Conservation (phyloP, 2,113 vertebrate genomes). For the Sturnus vulgaris region DNA sequence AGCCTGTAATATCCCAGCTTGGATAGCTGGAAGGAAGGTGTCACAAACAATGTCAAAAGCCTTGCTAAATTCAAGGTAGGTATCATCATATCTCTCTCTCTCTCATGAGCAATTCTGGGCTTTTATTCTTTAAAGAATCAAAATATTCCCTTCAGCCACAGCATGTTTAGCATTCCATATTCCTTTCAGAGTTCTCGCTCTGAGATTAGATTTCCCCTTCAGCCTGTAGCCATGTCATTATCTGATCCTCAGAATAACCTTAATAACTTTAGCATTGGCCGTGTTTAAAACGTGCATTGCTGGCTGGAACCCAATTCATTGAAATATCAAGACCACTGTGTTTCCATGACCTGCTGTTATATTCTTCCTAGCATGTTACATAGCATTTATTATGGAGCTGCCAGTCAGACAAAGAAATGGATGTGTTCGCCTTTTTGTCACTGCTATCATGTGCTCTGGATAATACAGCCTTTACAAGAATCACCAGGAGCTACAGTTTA, state of each 20-base stretch:
- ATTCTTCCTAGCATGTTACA: background rate
- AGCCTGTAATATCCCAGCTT: background rate
- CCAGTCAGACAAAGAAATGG: background rate
- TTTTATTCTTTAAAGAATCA: conserved; percentile 1
- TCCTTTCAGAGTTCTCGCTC: background rate
- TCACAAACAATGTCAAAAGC: background rate
- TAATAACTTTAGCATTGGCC: background rate
- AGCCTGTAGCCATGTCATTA: background rate
- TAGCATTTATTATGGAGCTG: background rate
- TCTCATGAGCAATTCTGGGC: background rate
- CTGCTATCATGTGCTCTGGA: background rate
- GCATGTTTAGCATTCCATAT: background rate
- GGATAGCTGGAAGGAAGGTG: background rate
- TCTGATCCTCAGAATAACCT: background rate
- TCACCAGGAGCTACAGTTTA: conserved; percentile 38
- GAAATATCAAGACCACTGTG: background rate
- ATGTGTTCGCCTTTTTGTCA: background rate
- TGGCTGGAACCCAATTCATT: background rate
- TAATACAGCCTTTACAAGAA: background rate
- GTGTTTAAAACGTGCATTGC: background rate
- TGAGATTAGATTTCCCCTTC: background rate
- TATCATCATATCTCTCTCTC: background rate
- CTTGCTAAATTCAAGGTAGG: background rate
- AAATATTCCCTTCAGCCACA: background rate
- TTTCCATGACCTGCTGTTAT: background rate